Evolutionary conservation across 2,888 invertebrate species (phyloP), one percentile per base, ranked within the genome.

Genomic region (Trissonchulus latispiculum): DNA sequence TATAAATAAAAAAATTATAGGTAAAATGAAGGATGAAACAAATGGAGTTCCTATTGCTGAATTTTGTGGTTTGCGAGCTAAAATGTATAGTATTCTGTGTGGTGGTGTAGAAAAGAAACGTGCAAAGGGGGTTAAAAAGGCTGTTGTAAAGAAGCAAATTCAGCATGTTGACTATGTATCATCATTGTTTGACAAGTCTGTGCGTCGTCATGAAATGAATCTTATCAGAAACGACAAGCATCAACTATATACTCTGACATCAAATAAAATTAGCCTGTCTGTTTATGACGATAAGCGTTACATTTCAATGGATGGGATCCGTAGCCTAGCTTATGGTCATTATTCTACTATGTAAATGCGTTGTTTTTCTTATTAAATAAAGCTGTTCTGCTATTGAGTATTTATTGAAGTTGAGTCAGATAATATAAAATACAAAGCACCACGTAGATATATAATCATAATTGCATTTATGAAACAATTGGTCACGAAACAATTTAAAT

Each of bases 1-100:
- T 8, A n/a, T 15, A 8, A 64, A 64, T 28, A 64, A 64, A 33
- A 64, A 15, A n/a, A 33, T 64, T 15, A 15, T 64, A 33, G 66
- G 66, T 15, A 64, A 64, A 33, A 32, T 64, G 31, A 64, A 64
- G 66, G 66, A 64, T 64, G 66, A 64, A 64, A 64, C 66, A n/a
- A 64, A 64, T 33, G 31, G 32, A 15, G 35, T 64, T 32, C 66
- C 66, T 64, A 64, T 64, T 15, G 32, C 8, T 15, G 8, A 64
- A 64, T 64, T 64, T 64, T 29, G 31, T 33, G 66, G 66, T 32
- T n/a, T 64, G 8, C 66, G 66, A 29, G 31, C 66, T 15, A 64
- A 64, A 64, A 64, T 64, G 66, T 64, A 64, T 33, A 15, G 8
- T 33, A 64, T 64, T n/a, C 8, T 15, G 28, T 64, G 33, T 33